Conservation (phyloP, 1,140 invertebrate genomes). For the Cotesia typhae region DNA sequence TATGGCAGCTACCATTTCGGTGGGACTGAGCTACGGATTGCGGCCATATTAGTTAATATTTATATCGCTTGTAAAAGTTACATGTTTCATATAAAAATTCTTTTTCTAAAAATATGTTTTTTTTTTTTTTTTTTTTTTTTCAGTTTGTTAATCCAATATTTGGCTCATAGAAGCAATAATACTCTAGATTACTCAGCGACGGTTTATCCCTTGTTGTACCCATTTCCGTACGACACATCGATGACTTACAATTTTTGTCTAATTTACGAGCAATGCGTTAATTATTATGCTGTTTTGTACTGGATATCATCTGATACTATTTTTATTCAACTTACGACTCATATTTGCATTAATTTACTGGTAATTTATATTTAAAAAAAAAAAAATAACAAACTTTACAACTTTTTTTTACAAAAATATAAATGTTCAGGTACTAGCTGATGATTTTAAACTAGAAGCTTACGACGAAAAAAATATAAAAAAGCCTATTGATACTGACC, state of each 20-base stretch:
- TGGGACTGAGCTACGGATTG: no score
- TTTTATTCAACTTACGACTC: slow-evolving; percentile 35
- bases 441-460: background rate
- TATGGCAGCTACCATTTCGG: no score
- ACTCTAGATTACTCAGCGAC: no score
- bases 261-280: slow-evolving; percentile 35
- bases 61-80: no score
- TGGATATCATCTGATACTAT: slow-evolving; percentile 34
- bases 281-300: slow-evolving; percentile 24
- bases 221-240: no score
- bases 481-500: background rate
- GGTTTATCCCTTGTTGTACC: no score
- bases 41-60: no score
- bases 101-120: no score
- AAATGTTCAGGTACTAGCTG: slow-evolving; percentile 12
- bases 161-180: no score
- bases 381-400: background rate
- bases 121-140: no score
- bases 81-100: no score
- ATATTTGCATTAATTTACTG: slow-evolving; percentile 28
- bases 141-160: no score
- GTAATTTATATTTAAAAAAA: slow-evolving; percentile 23
- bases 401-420: background rate
- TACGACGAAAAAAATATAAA: background rate
- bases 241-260: slow-evolving; percentile 10